Base-by-base conservation (phyloP, 2,888 invertebrate genomes). In the Endomychus coccineus region DNA sequence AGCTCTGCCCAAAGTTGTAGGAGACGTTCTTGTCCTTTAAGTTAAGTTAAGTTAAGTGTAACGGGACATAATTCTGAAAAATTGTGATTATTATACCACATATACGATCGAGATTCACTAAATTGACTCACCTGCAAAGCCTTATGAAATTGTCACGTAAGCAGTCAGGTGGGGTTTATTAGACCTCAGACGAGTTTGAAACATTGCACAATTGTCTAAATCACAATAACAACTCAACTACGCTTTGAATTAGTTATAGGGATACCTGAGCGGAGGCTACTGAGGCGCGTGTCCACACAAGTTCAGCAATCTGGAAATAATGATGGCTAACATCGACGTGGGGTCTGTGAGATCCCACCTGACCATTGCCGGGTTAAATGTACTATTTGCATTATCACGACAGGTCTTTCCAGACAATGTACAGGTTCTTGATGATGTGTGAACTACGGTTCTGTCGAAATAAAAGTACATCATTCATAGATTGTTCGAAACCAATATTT, bases 131-230 rank as follows among this genome's bases (percentile, higher is more conserved):
- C 19, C 5, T 19, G 5, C n/a, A 25, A n/a, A n/a, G n/a, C n/a
- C n/a, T n/a, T n/a, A n/a, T n/a, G n/a, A n/a, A n/a, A n/a, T n/a
- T n/a, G n/a, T n/a, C n/a, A 11, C 10, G 5, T 25, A 10, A n/a
- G n/a, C 25, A 25, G 5, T 25, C 25, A 11, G 10, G 10, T 25
- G 25, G 25, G 25, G 25, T 25, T 10, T 10, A 10, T 25, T 25
- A 10, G n/a, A 21, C 25, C 7, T 10, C 25, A 25, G 19, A 19
- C 9, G 19, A 19, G n/a, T 19, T 19, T 6, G 7, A 19, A 19
- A 6, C 9, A 7, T 6, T 19, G 19, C 9, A 7, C 19, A 19
- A 5, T 19, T 7, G 19, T 7, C 19, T 6, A 19, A 19, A 19
- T 19, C 9, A 19, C 9, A 6, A 19, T 19, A 19, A 19, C 19